phyloP scores from a whole-genome alignment of 2,797 vertebrate genomes.

The Uromys caudimaculatus region DNA sequence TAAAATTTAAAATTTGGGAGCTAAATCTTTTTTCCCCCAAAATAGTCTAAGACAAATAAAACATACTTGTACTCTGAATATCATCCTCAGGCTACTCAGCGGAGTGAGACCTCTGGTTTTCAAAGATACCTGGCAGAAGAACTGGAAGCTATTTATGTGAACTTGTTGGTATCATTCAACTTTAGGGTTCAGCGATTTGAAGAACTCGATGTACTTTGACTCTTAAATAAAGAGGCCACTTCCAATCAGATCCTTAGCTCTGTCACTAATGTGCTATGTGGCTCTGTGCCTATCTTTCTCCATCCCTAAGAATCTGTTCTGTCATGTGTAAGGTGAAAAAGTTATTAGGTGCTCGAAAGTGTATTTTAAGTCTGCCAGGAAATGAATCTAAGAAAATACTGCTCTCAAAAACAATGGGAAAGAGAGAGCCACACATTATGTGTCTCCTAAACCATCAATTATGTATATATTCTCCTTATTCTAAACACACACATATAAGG shows the following conservation, averaged over 20 bases:
- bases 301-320: slow-evolving; percentile 8
- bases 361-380: neutral
- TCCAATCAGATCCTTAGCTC: slow-evolving; percentile 5
- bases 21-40: neutral
- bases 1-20: neutral
- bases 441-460: neutral
- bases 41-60: neutral
- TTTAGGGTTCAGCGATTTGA: neutral
- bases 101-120: neutral
- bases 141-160: neutral
- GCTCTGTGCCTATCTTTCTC: slow-evolving; percentile 23
- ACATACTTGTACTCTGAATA: neutral
- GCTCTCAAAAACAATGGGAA: neutral
- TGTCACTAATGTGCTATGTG: neutral
- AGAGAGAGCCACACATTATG: neutral
- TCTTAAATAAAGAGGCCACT: neutral
- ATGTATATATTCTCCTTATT: neutral
- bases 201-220: neutral
- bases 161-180: neutral
- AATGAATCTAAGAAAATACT: slow-evolving; percentile 36
- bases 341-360: slow-evolving; percentile 48
- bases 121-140: neutral
- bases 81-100: neutral
- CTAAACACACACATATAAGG: neutral
- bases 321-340: slow-evolving; percentile 45